Percentiles rank a stretch among this genome's conserved stretches.
Evolutionary conservation across 2,888 invertebrate species (phyloP).

Genomic region (Acleris holmiana): DNA sequence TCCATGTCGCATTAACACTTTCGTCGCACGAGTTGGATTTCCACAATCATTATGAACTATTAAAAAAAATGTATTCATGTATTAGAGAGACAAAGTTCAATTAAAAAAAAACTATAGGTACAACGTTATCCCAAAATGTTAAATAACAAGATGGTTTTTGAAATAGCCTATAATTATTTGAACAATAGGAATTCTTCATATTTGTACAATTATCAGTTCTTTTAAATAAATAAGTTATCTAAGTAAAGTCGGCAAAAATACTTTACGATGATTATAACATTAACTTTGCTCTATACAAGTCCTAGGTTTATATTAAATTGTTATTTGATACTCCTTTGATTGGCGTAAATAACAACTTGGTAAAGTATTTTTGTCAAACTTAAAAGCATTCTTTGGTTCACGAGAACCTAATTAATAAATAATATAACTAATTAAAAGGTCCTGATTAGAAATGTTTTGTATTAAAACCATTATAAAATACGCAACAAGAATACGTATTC

Average conservation of each 20-base stretch:
- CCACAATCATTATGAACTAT: too few species aligned
- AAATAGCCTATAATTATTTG: neutral
- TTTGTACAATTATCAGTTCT: slow-evolving; percentile 21
- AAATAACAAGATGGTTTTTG: too few species aligned
- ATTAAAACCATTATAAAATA: neutral
- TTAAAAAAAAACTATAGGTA: neutral
- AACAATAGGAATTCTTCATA: neutral
- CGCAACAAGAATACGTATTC: too few species aligned
- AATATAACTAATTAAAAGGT: neutral
- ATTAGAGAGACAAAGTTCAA: too few species aligned
- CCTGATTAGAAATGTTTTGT: slow-evolving; percentile 1
- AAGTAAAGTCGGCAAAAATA: slow-evolving; percentile 15
- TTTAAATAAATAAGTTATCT: slow-evolving; percentile 8
- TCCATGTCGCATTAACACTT: too few species aligned
- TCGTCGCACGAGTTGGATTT: too few species aligned
- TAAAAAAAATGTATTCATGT: too few species aligned
- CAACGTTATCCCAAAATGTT: neutral
- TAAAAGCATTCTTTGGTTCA: slow-evolving; percentile 14
- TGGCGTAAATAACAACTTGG: neutral
- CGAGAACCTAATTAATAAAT: slow-evolving; percentile 9
- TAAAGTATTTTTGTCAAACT: slow-evolving; percentile 15
- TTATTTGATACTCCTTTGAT: neutral
- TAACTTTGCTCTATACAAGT: too few species aligned
- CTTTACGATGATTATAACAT: neutral
- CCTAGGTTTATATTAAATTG: too few species aligned